Evolutionary conservation across 2,113 vertebrate species (phyloP).

Genomic region (Eulemur macaco): DNA sequence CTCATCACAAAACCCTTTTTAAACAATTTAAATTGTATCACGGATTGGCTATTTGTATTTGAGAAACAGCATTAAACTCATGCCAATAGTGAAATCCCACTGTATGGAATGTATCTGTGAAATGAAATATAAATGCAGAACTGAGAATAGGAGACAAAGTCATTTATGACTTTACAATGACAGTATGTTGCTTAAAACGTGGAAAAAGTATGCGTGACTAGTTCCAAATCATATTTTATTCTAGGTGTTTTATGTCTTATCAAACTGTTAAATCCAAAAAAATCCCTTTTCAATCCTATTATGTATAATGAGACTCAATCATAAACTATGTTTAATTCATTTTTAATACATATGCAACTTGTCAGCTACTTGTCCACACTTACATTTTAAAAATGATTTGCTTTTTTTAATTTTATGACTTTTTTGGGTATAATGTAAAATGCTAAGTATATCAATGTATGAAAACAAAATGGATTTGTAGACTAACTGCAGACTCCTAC

Average conservation of each 20-base stretch:
- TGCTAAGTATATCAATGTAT: neutral
- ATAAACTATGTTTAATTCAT: neutral
- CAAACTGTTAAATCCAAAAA: conserved; percentile 14
- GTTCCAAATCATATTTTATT: conserved; percentile 17
- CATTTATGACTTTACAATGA: neutral
- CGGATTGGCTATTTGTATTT: neutral
- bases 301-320: neutral
- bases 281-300: neutral
- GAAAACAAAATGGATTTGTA: neutral
- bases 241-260: neutral
- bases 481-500: neutral
- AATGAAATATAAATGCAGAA: neutral
- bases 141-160: neutral
- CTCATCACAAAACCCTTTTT: neutral
- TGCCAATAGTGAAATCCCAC: neutral
- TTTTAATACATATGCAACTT: neutral
- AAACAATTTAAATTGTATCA: neutral
- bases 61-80: conserved; percentile 30
- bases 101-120: neutral
- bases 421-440: neutral
- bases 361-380: neutral
- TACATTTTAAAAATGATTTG: conserved; percentile 24
- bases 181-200: neutral
- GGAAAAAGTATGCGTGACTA: neutral
- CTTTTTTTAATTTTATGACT: neutral